Base-by-base conservation (phyloP, 2,888 invertebrate species). In the Anthophora plumipes region DNA sequence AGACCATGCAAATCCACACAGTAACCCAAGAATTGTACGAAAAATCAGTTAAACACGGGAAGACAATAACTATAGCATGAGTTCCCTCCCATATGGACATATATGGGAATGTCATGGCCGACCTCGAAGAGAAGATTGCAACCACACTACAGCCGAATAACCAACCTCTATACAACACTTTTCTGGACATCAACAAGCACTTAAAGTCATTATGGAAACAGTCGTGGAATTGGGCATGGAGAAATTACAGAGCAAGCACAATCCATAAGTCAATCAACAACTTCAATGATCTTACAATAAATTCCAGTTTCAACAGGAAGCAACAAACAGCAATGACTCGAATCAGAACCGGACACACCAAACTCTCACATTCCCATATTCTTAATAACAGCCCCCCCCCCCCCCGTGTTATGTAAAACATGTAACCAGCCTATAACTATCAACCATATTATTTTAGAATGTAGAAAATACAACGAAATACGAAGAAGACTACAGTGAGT, bases 281-380 rank as follows among this genome's bases (percentile, higher is more conserved):
- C 4, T 60, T 60, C n/a, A 52, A 25, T 12, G 41, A 70, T 1
- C 22, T 70, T 0, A 6, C 17, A 25, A 52, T n/a, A 11, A 54
- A 71, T 0, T 7, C 0, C 8, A 43, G 43, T 9, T 61, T 54
- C 20, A 71, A 52, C 14, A 50, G 61, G 31, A 71, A 9, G 11
- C 61, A 71, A 14, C 54, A 61, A 54, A 14, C 31, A 0, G n/a
- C 52, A 54, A 25, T 63, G 43, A 71, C 31, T 0, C 43, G 43
- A 52, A 71, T 61, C 52, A 63, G 43, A 71, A 37, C 6, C n/a
- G n/a, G n/a, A n/a, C n/a, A n/a, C n/a, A n/a, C n/a, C n/a, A n/a
- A n/a, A n/a, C n/a, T 71, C 0, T n/a, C n/a, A n/a, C n/a, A n/a
- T n/a, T n/a, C n/a, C n/a, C n/a, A n/a, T n/a, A n/a, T n/a, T 7